These are phyloP conservation scores for Ophion ventricosus DNA, from an alignment of 2,888 invertebrate species.

Conservation along the genomic window DNA sequence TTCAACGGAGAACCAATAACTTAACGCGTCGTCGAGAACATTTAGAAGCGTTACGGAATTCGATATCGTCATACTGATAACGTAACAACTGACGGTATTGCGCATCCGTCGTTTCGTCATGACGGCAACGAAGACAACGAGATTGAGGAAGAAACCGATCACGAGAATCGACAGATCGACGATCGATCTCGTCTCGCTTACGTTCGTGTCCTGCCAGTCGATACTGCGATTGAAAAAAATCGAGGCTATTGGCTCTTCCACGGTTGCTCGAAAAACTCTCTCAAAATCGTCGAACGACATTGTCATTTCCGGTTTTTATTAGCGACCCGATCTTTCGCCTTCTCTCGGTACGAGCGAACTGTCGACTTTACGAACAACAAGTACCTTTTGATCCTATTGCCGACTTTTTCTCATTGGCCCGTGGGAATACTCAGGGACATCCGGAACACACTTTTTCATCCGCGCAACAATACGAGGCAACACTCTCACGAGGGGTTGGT, in stretches of 20 bases:
- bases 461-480: not conserved
- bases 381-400: constrained; percentile 10
- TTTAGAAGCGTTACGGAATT: constrained; percentile 74
- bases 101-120: constrained; percentile 64
- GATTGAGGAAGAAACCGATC: constrained; percentile 63
- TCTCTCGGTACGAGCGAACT: constrained; percentile 32
- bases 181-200: constrained; percentile 39
- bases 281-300: constrained; percentile 35
- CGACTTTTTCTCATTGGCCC: constrained; percentile 31
- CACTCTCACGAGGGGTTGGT: constrained; percentile 46
- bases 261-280: constrained; percentile 27
- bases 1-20: constrained; percentile 68
- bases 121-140: constrained; percentile 59
- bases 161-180: constrained; percentile 63
- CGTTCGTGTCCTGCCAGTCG: constrained; percentile 48
- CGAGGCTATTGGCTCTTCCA: constrained; percentile 42
- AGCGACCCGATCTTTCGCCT: constrained; percentile 39
- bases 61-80: constrained; percentile 73
- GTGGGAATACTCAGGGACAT: constrained; percentile 21
- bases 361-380: not conserved
- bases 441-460: not conserved
- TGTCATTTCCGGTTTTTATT: not conserved
- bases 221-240: constrained; percentile 57
- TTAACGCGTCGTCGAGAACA: constrained; percentile 70
- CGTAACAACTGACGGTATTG: constrained; percentile 72